Percentiles rank a stretch among this genome's conserved stretches.
phyloP scores from a whole-genome alignment of 2,888 invertebrate species.

The Hirudinaria manillensis region DNA sequence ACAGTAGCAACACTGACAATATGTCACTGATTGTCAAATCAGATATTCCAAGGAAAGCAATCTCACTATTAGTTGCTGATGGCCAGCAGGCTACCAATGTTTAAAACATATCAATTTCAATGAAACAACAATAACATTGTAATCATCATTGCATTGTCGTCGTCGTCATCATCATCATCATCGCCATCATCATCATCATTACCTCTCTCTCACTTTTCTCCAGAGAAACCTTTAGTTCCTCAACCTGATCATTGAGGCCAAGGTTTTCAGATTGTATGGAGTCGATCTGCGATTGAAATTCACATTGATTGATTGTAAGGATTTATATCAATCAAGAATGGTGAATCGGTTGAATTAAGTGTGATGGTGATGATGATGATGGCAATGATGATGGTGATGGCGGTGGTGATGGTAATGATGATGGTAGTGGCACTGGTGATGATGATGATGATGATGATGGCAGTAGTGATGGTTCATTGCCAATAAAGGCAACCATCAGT shows the following conservation, averaged over 20 bases:
- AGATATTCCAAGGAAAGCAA: no score
- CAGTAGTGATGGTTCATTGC: constrained; percentile 8
- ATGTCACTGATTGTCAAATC: neutral
- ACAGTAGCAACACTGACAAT: constrained; percentile 4
- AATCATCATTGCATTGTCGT: constrained; percentile 17
- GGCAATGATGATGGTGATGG: constrained; percentile 17
- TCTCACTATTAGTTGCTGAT: no score
- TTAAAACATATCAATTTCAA: no score
- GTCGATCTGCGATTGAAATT: constrained; percentile 2
- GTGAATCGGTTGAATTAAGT: neutral
- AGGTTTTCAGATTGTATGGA: neutral
- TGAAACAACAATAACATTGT: neutral
- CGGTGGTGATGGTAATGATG: neutral
- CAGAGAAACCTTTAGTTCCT: neutral
- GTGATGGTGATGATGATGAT: constrained; percentile 24
- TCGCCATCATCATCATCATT: neutral
- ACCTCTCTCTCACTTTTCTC: constrained; percentile 12
- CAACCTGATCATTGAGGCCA: neutral
- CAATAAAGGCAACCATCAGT: neutral
- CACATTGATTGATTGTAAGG: neutral
- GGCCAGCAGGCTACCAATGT: no score
- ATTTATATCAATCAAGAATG: neutral
- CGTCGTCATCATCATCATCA: constrained; percentile 8
- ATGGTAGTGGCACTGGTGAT: constrained; percentile 9
- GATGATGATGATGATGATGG: constrained; percentile 6